These are phyloP conservation scores for Philantomba maxwellii DNA, from an alignment of 2,113 vertebrate genomes.

Conservation along the genomic window DNA sequence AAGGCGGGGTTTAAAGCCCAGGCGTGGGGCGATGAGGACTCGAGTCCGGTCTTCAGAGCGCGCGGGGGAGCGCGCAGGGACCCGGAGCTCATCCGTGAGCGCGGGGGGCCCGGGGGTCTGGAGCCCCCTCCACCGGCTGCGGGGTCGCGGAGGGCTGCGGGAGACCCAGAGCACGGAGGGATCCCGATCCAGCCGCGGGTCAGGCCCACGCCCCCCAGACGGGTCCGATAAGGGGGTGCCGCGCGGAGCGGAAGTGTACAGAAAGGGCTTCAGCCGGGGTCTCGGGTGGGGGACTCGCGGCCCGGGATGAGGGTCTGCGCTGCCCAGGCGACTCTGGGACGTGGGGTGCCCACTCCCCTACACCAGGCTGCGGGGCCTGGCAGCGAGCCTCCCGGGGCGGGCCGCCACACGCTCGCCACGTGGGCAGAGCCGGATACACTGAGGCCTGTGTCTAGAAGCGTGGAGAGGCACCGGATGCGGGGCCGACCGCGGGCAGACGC, in stretches of 20 bases:
- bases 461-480: background rate
- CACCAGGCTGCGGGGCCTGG: background rate
- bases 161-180: background rate
- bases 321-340: background rate
- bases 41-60: background rate
- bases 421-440: background rate
- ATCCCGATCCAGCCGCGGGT: background rate
- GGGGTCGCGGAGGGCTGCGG: background rate
- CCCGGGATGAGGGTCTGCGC: background rate
- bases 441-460: background rate
- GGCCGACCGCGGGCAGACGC: background rate
- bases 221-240: background rate
- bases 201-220: no score
- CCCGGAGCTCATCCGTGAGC: accelerated
- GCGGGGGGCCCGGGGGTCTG: background rate
- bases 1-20: background rate
- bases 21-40: background rate
- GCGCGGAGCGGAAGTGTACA: accelerated
- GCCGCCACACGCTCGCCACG: accelerated
- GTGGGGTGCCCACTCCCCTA: background rate
- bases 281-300: background rate
- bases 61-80: background rate
- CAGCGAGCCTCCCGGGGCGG: background rate
- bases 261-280: background rate
- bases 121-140: accelerated